Evolutionary conservation across 2,797 vertebrate species (phyloP), one percentile per base, ranked within the genome.

Genomic region (Lates japonicus): DNA sequence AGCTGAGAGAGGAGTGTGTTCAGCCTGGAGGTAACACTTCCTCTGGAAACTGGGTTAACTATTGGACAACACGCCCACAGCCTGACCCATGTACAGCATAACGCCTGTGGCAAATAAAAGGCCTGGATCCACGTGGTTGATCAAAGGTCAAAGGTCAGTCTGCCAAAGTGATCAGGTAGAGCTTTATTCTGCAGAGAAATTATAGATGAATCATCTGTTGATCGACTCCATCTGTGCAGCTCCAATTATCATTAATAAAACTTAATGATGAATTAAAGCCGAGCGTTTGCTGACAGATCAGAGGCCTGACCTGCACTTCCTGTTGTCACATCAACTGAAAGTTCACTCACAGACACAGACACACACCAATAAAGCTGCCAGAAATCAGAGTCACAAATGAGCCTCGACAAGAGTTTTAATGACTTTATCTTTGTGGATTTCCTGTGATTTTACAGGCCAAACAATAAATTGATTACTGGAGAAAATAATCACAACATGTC

Each of bases 21-120:
- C 41, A 14, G 12, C 41, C 41, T 13, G 41, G 13, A 42, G 2
- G 7, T 13, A n/a, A 52, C 49, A 0, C 4, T 13, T 7, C 25
- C 54, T 31, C 39, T 57, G 69, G 12, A 20, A 2, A 49, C 46
- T 11, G 33, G 16, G 51, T 39, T 2, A 19, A 37, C 49, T 4
- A 31, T 9, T 1, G 6, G 33, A 16, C 19, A 13, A 44, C 25
- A 25, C 33, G 10, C 57, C 25, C 52, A 20, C 44, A 22, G 25
- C 29, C 54, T 76, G 44, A 73, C 20, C 59, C 48, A 6, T 64
- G 64, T 16, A 63, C 68, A 33, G 71, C 20, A 0, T 14, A 1
- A 48, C 9, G 19, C 39, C 31, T 8, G 7, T 2, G 49, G 9
- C 5, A 31, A 29, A 7, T 1, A 42, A 42, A 52, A 22, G 1